A percentile compares a stretch with the other conserved stretches of the same genome.
These are phyloP conservation scores for Marmota monax DNA, from an alignment of 2,113 vertebrate species.

Conservation along the genomic window DNA sequence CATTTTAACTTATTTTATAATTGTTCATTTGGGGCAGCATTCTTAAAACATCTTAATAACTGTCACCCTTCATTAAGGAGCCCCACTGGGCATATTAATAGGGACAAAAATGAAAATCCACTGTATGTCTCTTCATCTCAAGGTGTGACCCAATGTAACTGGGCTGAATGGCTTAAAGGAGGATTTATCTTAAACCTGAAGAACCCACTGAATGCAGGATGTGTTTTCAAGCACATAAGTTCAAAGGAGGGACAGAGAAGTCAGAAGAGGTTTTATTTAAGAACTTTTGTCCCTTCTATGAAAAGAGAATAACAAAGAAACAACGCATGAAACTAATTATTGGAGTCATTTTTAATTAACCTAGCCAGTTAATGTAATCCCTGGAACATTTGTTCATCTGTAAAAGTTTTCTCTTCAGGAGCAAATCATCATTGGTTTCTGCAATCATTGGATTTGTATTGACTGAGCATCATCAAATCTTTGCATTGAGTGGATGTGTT, in stretches of 20 bases:
- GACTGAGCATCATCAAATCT: slow-evolving; percentile 1
- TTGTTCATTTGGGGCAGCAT: not conserved
- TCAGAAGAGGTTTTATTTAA: slow-evolving; percentile 21
- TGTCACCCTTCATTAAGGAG: not conserved
- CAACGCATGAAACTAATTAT: slow-evolving; percentile 55
- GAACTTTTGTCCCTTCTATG: slow-evolving; percentile 28
- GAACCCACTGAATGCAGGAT: not conserved
- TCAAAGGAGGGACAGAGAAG: not conserved
- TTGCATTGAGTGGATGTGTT: not conserved
- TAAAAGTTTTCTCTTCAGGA: slow-evolving; percentile 19
- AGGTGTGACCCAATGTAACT: not conserved
- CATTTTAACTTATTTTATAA: not conserved
- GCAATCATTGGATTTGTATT: not conserved
- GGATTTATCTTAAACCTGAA: slow-evolving; percentile 18
- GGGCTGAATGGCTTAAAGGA: not conserved
- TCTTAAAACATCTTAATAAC: slow-evolving; percentile 26
- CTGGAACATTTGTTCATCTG: slow-evolving; percentile 31
- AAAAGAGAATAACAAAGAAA: slow-evolving; percentile 63
- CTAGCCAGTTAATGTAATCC: slow-evolving; percentile 36
- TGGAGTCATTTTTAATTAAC: slow-evolving; percentile 71
- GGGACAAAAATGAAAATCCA: not conserved
- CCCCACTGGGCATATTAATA: not conserved
- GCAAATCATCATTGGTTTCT: slow-evolving; percentile 17
- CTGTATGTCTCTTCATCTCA: slow-evolving; percentile 15
- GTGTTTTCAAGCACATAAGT: not conserved